These are phyloP conservation scores for Ctenochaetus hawaiiensis DNA, from an alignment of 2,797 vertebrate genomes.

Conservation along the genomic window DNA sequence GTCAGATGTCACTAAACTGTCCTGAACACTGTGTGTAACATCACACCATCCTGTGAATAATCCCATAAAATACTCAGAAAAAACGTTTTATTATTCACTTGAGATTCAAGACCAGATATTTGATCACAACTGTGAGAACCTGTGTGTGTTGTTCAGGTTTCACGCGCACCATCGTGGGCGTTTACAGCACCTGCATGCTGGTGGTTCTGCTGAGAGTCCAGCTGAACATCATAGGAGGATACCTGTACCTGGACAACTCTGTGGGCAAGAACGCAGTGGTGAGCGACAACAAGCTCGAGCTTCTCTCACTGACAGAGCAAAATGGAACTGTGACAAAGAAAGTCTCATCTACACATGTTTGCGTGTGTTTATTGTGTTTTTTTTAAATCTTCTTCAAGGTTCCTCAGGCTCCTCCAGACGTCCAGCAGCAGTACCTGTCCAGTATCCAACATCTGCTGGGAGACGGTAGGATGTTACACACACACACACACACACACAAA, in stretches of 20 bases:
- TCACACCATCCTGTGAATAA: background rate
- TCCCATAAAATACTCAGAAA: no score
- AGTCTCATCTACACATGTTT: background rate
- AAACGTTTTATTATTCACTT: no score
- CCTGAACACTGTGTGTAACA: background rate
- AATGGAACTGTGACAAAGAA: background rate
- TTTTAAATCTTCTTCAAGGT: conserved; percentile 78
- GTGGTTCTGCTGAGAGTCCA: conserved; percentile 94
- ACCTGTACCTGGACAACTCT: conserved; percentile 97
- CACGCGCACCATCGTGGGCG: conserved; percentile 92
- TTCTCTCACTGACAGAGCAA: background rate
- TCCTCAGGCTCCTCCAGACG: conserved; percentile 92
- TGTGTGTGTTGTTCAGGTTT: conserved; percentile 86
- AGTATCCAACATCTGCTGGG: conserved; percentile 97
- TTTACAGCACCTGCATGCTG: conserved; percentile 97
- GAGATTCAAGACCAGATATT: background rate
- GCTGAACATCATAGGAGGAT: conserved; percentile 97
- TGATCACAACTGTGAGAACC: no score
- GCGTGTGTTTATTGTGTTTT: background rate
- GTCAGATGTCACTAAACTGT: background rate
- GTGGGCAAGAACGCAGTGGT: conserved; percentile 88
- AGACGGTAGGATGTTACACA: conserved; percentile 86
- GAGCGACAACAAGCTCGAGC: conserved; percentile 41
- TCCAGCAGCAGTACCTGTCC: conserved; percentile 98
- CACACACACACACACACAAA: background rate